Percentiles rank a stretch among this genome's conserved stretches.
phyloP scores from a whole-genome alignment of 2,113 vertebrate genomes.

The Collichthys lucidus region DNA sequence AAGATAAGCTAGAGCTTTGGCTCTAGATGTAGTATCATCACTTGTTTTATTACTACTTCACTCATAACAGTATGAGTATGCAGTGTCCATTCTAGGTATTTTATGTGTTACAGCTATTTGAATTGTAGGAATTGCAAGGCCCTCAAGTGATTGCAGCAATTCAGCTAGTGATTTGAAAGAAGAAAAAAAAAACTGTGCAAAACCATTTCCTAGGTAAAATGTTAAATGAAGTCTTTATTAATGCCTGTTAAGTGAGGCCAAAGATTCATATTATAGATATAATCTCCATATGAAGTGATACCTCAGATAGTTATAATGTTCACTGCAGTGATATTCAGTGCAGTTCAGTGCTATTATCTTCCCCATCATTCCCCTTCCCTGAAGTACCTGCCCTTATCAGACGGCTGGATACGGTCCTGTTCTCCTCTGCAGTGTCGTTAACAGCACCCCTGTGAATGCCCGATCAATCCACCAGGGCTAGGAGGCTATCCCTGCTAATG shows the following conservation, averaged over 20 bases:
- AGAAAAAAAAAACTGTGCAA: background rate
- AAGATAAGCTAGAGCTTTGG: background rate
- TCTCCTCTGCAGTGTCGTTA: slow-evolving; percentile 63
- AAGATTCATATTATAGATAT: slow-evolving; percentile 57
- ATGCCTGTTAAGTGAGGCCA: slow-evolving; percentile 31
- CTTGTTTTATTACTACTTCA: slow-evolving; percentile 10
- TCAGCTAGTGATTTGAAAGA: slow-evolving; percentile 7
- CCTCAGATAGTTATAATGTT: slow-evolving; percentile 53
- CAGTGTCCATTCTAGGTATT: slow-evolving; percentile 1
- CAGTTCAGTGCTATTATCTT: slow-evolving; percentile 60
- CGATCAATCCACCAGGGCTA: slow-evolving; percentile 71
- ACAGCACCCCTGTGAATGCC: slow-evolving; percentile 58
- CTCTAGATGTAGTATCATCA: background rate
- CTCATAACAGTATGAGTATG: background rate
- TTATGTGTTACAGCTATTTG: slow-evolving; percentile 9
- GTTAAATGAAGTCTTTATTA: slow-evolving; percentile 38
- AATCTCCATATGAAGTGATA: slow-evolving; percentile 62
- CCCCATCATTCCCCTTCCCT: slow-evolving; percentile 53
- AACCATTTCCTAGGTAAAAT: slow-evolving; percentile 19
- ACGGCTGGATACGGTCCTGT: slow-evolving; percentile 34
- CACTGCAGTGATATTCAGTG: slow-evolving; percentile 26
- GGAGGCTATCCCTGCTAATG: slow-evolving; percentile 75
- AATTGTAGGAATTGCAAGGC: background rate
- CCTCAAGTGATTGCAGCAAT: background rate
- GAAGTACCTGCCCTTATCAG: slow-evolving; percentile 75